Evolutionary conservation across 2,797 vertebrate species (phyloP), one percentile per base, ranked within the genome.

Genomic region (Anisognathus igniventris): DNA sequence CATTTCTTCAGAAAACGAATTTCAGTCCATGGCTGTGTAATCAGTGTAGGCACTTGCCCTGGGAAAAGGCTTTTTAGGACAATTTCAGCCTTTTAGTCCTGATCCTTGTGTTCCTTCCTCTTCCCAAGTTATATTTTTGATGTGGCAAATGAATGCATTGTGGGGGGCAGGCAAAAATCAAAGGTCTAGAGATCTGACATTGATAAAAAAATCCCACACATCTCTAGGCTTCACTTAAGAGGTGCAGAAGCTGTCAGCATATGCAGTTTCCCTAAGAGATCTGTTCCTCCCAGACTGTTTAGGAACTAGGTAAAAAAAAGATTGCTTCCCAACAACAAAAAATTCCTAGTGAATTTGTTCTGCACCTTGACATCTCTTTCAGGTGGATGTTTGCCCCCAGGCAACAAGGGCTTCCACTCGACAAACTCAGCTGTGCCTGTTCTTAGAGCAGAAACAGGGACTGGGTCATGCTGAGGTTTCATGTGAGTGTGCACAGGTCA

Each of bases 161-260:
- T 0, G 1, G 9, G 2, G 21, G 3, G 1, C 0, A 2, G 23
- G 12, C 31, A 62, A 84, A 50, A 78, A 77, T 61, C 10, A 76
- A 44, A 30, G 3, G 6, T 51, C 45, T 45, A 31, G 45, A 92
- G 73, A 71, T 27, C 14, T 50, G 54, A 72, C 24, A 56, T 13
- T 10, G 60, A 60, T 58, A 50, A 56, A 92, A 80, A 57, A 33
- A 74, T 25, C 50, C 53, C 30, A 56, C 19, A 31, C 40, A 44
- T 77, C 70, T 60, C 45, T 18, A 60, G 28, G n/a, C 20, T 88
- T 86, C 54, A 65, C n/a, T 68, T 42, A 35, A 54, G 57, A 64
- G 37, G 10, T 56, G 37, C 48, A 70, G 53, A 56, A 51, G 33
- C 27, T 78, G 16, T 35, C 58, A 76, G 78, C n/a, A 76, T 19